Base-by-base conservation (phyloP, 2,797 vertebrate genomes). In the Eurystomus glaucurus region DNA sequence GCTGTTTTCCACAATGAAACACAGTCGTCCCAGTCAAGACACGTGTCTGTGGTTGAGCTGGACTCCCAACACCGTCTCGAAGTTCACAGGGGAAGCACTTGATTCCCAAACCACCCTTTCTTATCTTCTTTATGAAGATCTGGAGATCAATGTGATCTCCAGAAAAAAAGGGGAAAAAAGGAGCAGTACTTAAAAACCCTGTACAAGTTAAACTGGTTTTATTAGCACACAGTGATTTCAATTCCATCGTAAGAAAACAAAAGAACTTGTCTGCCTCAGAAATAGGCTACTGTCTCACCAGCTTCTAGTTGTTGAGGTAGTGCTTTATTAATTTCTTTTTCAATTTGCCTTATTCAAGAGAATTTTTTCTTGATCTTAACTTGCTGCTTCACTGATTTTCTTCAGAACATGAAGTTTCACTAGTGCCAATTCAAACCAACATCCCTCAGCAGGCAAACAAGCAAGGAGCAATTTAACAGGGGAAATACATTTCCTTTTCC, bases 341-440 rank as follows among this genome's bases (percentile, higher is more conserved):
- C 1, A 10, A 9, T 23, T 25, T 51, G 43, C 29, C 68, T 71
- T 90, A 37, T 57, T 45, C 25, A 45, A 46, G 43, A 37, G 21
- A 68, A 58, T 81, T 93, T 55, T 70, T 78, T 11, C 48, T 69
- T 68, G 14, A 29, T 52, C 9, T 88, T 90, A 90, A 35, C 25
- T 52, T 57, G 7, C 8, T 52, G 6, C 66, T 92, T 61, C 37
- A 17, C 8, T 58, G 1, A 50, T 75, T 95, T 80, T 48, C 64
- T 69, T 72, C 21, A 81, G 62, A 60, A 81, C 45, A 51, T 5
- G 43, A 22, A 50, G 6, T 76, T 72, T 80, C 55, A 12, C 31
- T 58, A 6, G 55, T 2, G 10, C 23, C n/a, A 60, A 1, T 68
- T 88, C 35, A 31, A 71, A 26, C 13, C 11, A 28, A 50, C 39